Percentiles rank a stretch among this genome's conserved stretches.
Evolutionary conservation across 2,888 invertebrate genomes (phyloP).

Genomic region (Melieria omissa): DNA sequence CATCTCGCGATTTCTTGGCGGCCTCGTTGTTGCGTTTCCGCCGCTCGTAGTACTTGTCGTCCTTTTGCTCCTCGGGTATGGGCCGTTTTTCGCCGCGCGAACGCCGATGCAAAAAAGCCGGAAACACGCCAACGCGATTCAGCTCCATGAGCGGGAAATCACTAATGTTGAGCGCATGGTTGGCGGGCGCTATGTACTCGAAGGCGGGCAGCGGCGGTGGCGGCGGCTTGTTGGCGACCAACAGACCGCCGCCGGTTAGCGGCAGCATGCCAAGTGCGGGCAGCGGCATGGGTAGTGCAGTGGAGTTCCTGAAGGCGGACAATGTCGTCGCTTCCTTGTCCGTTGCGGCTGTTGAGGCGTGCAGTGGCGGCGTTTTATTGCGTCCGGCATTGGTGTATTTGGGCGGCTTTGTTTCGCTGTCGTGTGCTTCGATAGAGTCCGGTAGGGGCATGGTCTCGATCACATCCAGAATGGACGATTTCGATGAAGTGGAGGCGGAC

Average conservation of each 20-base stretch:
- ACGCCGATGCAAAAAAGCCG: slow-evolving; percentile 66
- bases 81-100: slow-evolving; percentile 86
- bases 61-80: slow-evolving; percentile 87
- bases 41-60: slow-evolving; percentile 89
- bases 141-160: slow-evolving; percentile 62
- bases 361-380: slow-evolving; percentile 31
- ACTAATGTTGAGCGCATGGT: slow-evolving; percentile 46
- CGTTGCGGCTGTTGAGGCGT: slow-evolving; percentile 15
- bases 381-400: slow-evolving; percentile 45
- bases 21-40: slow-evolving; percentile 90
- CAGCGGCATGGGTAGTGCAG: slow-evolving; percentile 12
- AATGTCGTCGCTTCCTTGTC: slow-evolving; percentile 35
- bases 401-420: slow-evolving; percentile 36
- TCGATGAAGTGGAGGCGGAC: slow-evolving; percentile 37
- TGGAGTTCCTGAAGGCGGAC: neutral
- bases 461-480: slow-evolving; percentile 59
- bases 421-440: slow-evolving; percentile 39
- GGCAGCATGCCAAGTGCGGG: slow-evolving; percentile 43
- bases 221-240: slow-evolving; percentile 12
- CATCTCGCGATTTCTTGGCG: slow-evolving; percentile 91
- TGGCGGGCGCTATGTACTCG: slow-evolving; percentile 57
- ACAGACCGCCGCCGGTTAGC: slow-evolving; percentile 37
- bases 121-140: slow-evolving; percentile 55
- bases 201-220: slow-evolving; percentile 55
- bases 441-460: slow-evolving; percentile 53